phyloP scores from a whole-genome alignment of 2,797 vertebrate species.

The Syngnathus rostellatus region DNA sequence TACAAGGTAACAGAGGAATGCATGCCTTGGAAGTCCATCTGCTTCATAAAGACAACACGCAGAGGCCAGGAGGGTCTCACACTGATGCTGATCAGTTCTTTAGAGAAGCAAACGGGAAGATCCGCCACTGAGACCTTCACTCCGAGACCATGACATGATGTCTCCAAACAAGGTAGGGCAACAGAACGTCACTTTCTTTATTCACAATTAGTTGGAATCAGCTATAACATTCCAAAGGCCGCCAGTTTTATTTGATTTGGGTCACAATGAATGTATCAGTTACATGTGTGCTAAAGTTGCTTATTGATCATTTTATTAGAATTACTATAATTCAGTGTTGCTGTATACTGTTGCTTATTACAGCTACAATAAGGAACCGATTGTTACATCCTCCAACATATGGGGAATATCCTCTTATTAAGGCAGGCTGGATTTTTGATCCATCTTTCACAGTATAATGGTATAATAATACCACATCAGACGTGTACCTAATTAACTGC shows the following conservation, averaged over 20 bases:
- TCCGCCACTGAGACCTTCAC: not conserved
- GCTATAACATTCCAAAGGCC: not conserved
- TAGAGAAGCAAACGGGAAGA: not conserved
- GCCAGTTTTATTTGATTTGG: not conserved
- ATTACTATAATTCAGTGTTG: not conserved
- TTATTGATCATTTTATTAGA: not conserved
- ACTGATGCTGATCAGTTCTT: slow-evolving; percentile 10
- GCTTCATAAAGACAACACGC: slow-evolving; percentile 52
- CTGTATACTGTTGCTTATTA: not conserved
- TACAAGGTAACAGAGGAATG: slow-evolving; percentile 89
- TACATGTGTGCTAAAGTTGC: too few relatives aligned
- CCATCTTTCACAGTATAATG: not conserved
- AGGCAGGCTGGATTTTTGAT: not conserved
- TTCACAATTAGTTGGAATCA: not conserved
- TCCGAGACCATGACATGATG: not conserved
- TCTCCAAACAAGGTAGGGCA: not conserved
- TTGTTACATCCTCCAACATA: too few relatives aligned
- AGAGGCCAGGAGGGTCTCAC: slow-evolving; percentile 21
- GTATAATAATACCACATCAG: too few relatives aligned
- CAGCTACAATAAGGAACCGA: not conserved
- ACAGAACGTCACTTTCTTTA: not conserved
- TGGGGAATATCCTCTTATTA: not conserved
- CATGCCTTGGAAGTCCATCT: slow-evolving; percentile 44
- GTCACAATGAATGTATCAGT: not conserved
- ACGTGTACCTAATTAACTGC: too few relatives aligned